Base-by-base conservation (phyloP, 2,113 vertebrate species). In the Eurypyga helias region DNA sequence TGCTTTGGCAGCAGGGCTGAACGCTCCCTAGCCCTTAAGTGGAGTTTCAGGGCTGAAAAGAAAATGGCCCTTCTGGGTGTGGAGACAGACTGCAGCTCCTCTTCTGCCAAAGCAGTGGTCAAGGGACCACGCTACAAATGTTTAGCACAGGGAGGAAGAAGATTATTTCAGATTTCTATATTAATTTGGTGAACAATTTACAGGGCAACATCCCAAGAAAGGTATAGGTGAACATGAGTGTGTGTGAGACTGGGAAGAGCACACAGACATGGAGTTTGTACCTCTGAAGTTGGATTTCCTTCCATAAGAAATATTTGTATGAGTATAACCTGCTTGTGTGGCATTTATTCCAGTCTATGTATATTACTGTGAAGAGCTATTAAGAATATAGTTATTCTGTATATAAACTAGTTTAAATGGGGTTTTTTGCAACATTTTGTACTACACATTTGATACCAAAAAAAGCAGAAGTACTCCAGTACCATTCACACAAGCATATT, bases 401-500 rank as follows among this genome's bases (percentile, higher is more conserved):
- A 18, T 10, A 23, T 48, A 71, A 82, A 57, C 14, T 60, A 69
- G 16, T 8, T 54, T 7, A 87, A 69, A 33, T 34, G n/a, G n/a
- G n/a, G n/a, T 1, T 9, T 70, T 93, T 73, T 86, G 19, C 17
- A 73, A 69, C 1, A 5, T 84, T 87, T 67, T 60, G 7, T 67
- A 46, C 15, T 25, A 64, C 41, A n/a, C 5, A 3, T 58, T 45
- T 1, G 2, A 69, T 24, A 60, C 8, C 38, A 62, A 62, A 87
- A 29, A 85, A 92, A 28, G 43, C 18, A 21, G 36, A 90, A 46
- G 10, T 29, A 69, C 13, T 72, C 61, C 52, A 36, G 15, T 58
- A 43, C 57, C 55, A 73, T 82, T 93, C 95, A 97, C 85, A 95
- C 90, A 97, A 94, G 83, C 69, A 95, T 80, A 41, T 98, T 98